phyloP scores from a whole-genome alignment of 53 echinoderm and acorn worm genomes.

The Hippasteria phrygiana region DNA sequence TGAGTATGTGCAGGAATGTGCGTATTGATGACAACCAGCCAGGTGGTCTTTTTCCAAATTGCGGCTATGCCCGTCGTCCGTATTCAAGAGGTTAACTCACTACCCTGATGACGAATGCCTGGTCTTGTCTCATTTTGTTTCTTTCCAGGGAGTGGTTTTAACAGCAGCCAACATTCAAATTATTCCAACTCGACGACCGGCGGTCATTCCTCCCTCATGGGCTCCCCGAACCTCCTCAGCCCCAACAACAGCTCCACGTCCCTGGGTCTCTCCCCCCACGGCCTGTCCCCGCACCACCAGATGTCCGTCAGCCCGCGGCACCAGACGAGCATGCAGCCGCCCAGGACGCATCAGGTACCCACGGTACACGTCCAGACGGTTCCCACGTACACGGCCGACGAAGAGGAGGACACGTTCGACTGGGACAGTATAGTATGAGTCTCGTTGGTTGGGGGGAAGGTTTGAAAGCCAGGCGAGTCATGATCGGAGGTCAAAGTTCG shows the following conservation, averaged over 20 bases:
- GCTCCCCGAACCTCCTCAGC: slow-evolving; percentile 85
- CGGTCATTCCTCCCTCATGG: slow-evolving; percentile 72
- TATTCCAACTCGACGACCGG: slow-evolving; percentile 82
- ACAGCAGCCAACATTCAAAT: slow-evolving; percentile 87
- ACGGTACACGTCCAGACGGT: slow-evolving; percentile 65
- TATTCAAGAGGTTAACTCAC: too few species aligned
- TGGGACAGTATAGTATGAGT: slow-evolving; percentile 82
- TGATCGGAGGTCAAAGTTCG: not conserved
- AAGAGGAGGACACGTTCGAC: slow-evolving; percentile 83
- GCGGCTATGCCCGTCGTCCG: too few species aligned
- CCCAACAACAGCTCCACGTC: slow-evolving; percentile 86
- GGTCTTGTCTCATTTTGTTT: not conserved
- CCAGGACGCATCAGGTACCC: slow-evolving; percentile 50
- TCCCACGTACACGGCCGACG: slow-evolving; percentile 68
- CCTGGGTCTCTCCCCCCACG: slow-evolving; percentile 76
- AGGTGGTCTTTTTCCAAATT: too few species aligned
- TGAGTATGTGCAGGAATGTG: too few species aligned
- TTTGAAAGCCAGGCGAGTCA: not conserved
- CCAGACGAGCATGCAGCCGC: slow-evolving; percentile 51
- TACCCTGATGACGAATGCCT: too few species aligned
- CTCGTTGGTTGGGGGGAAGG: not conserved
- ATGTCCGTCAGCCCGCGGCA: slow-evolving; percentile 38
- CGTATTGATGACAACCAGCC: too few species aligned
- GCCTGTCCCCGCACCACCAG: slow-evolving; percentile 62
- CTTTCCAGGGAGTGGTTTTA: slow-evolving; percentile 75